phyloP scores from a whole-genome alignment of 2,888 invertebrate genomes.

The Protonemura montana region DNA sequence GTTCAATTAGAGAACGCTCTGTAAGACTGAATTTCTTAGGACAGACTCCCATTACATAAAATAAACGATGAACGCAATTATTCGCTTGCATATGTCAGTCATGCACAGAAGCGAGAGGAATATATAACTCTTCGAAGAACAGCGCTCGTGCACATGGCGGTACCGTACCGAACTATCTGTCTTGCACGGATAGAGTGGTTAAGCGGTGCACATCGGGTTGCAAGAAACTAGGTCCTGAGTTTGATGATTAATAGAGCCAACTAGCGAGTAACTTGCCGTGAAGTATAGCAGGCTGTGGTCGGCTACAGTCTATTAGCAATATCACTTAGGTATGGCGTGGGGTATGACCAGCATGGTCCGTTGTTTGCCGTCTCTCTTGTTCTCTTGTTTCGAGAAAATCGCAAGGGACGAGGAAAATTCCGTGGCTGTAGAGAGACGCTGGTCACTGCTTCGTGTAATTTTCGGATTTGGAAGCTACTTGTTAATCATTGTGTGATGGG shows the following conservation, averaged over 20 bases:
- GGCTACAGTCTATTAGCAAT: not conserved
- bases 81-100: not conserved
- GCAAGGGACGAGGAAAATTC: not conserved
- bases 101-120: not conserved
- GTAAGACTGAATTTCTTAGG: not conserved
- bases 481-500: not conserved
- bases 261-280: not conserved
- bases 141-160: not conserved
- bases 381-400: not conserved
- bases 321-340: not conserved
- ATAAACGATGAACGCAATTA: not conserved
- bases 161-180: not conserved
- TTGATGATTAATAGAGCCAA: slow-evolving; percentile 7
- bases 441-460: not conserved
- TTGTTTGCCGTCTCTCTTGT: not conserved
- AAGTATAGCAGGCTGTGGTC: not conserved
- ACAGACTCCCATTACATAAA: not conserved
- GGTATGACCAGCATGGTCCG: not conserved
- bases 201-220: not conserved
- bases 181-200: slow-evolving; percentile 4
- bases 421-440: not conserved
- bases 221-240: not conserved
- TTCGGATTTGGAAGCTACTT: not conserved
- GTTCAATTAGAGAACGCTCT: slow-evolving; percentile 7
- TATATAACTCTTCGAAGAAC: not conserved